phyloP scores from a whole-genome alignment of 2,888 invertebrate species.

The Lymantria dispar region DNA sequence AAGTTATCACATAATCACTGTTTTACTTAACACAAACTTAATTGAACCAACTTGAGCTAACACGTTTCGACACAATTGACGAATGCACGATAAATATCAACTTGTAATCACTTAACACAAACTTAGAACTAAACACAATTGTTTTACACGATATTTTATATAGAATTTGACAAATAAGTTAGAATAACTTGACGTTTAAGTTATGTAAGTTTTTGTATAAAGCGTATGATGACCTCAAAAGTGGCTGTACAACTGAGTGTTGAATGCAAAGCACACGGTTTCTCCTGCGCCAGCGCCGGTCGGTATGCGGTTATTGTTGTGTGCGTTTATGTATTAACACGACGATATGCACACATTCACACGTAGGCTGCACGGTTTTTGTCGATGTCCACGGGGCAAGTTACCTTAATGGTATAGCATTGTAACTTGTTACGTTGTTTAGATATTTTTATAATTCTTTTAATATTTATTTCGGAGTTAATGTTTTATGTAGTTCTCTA shows the following conservation, averaged over 20 bases:
- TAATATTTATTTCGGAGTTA: no score
- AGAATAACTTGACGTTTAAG: slow-evolving; percentile 47
- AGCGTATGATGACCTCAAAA: slow-evolving; percentile 78
- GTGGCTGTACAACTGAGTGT: slow-evolving; percentile 72
- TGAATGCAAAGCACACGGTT: slow-evolving; percentile 74
- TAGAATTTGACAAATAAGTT: slow-evolving; percentile 35
- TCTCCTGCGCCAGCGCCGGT: slow-evolving; percentile 67
- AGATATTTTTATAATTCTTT: slow-evolving; percentile 16
- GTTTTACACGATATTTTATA: slow-evolving; percentile 14
- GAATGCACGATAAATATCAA: slow-evolving; percentile 30
- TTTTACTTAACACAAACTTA: slow-evolving; percentile 47
- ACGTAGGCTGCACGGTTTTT: slow-evolving; percentile 77
- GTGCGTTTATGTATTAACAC: slow-evolving; percentile 42
- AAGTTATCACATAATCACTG: slow-evolving; percentile 28
- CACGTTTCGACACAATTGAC: slow-evolving; percentile 35
- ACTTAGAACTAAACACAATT: slow-evolving; percentile 14
- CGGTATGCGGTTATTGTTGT: slow-evolving; percentile 65
- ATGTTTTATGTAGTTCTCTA: no score
- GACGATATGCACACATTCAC: slow-evolving; percentile 42
- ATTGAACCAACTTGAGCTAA: slow-evolving; percentile 33
- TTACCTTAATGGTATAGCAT: slow-evolving; percentile 54
- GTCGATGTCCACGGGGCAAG: slow-evolving; percentile 82
- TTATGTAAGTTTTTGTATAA: slow-evolving; percentile 50
- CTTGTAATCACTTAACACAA: slow-evolving; percentile 13
- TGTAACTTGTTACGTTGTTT: slow-evolving; percentile 51